Evolutionary conservation across 2,113 vertebrate species (phyloP).

Genomic region (Rhabdomys dilectus): DNA sequence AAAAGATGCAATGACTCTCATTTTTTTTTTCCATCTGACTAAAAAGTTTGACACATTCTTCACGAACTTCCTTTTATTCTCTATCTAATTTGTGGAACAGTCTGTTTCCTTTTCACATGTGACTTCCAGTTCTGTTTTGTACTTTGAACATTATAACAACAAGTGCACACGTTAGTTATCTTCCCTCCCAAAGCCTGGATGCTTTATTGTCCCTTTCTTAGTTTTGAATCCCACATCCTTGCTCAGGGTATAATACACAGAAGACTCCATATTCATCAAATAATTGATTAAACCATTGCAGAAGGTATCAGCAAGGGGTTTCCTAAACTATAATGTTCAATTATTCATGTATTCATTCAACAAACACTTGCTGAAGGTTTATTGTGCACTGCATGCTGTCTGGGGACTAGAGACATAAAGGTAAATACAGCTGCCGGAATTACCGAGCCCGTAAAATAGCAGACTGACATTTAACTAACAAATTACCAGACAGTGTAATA

Average conservation of each 20-base stretch:
- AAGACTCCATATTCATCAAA: neutral
- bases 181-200: neutral
- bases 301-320: constrained; percentile 31
- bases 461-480: constrained; percentile 37
- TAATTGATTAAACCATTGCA: neutral
- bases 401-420: neutral
- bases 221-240: neutral
- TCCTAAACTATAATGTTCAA: constrained; percentile 8
- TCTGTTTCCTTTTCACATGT: neutral
- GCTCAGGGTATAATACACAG: neutral
- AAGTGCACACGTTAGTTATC: neutral
- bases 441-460: neutral
- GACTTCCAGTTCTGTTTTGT: neutral
- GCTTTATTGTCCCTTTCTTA: neutral
- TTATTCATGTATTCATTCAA: constrained; percentile 56
- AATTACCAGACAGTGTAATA: neutral
- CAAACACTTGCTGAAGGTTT: constrained; percentile 14
- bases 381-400: neutral
- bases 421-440: constrained; percentile 20
- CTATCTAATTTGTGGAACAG: neutral
- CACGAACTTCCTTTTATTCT: neutral
- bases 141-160: neutral
- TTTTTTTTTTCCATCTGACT: neutral
- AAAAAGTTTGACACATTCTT: neutral
- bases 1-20: neutral